A percentile compares a stretch with the other conserved stretches of the same genome.
Evolutionary conservation across 2,888 invertebrate species (phyloP).

Genomic region (Temnothorax unifasciatus): DNA sequence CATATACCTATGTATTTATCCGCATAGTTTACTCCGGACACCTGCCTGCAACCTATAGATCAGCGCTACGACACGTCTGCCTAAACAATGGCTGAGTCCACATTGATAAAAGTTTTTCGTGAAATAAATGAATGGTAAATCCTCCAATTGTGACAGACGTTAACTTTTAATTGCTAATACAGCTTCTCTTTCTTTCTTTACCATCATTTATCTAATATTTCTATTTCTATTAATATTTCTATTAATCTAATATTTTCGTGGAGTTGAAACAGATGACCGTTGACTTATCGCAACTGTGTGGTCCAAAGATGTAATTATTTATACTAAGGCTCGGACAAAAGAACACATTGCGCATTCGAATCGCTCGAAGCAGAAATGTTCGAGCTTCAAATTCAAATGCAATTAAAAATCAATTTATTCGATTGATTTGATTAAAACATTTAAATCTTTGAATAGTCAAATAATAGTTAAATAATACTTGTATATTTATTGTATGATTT

Average conservation of each 20-base stretch:
- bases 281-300: background rate
- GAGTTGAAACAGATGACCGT: background rate
- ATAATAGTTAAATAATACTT: background rate
- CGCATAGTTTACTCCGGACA: conserved; percentile 62
- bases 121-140: background rate
- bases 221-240: too few relatives aligned
- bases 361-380: background rate
- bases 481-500: background rate
- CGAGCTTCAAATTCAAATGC: background rate
- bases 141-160: background rate
- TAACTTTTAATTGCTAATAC: background rate
- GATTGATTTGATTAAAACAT: background rate
- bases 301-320: background rate
- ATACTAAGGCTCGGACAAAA: background rate
- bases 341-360: background rate
- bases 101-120: background rate
- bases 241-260: background rate
- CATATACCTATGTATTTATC: conserved; percentile 56
- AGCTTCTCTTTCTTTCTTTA: background rate
- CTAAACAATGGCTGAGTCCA: background rate
- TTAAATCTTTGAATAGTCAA: background rate
- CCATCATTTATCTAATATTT: background rate
- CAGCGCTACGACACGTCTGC: background rate
- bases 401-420: background rate
- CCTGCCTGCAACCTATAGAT: conserved; percentile 50